Percentiles rank a stretch among this genome's conserved stretches.
Evolutionary conservation across 2,888 invertebrate genomes (phyloP).

Genomic region (Drosophila sordidapex): DNA sequence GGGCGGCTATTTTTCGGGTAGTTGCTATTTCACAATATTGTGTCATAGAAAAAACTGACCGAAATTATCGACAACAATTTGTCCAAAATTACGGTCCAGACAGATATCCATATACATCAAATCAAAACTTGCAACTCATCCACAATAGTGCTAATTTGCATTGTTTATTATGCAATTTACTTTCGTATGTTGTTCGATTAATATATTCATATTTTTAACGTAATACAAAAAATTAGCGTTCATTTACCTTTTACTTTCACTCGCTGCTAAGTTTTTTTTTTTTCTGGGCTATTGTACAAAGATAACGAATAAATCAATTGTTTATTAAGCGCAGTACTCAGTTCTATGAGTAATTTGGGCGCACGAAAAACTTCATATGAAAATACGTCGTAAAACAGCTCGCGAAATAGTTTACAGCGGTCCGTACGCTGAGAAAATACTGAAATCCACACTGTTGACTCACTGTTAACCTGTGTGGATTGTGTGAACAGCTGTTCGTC

Average conservation of each 20-base stretch:
- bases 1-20: slow-evolving; percentile 3
- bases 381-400: not conserved
- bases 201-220: not conserved
- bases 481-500: not conserved
- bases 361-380: not conserved
- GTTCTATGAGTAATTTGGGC: not conserved
- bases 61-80: slow-evolving; percentile 23
- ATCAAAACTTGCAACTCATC: slow-evolving; percentile 51
- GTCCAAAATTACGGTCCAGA: not conserved
- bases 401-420: not conserved
- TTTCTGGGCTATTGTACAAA: not conserved
- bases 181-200: not conserved
- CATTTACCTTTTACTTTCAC: slow-evolving; percentile 16
- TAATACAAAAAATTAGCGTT: not conserved
- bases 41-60: slow-evolving; percentile 5
- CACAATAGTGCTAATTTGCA: slow-evolving; percentile 21
- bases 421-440: not conserved
- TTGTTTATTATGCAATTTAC: slow-evolving; percentile 59
- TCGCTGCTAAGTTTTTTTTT: slow-evolving; percentile 15
- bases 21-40: slow-evolving; percentile 46
- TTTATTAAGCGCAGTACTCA: slow-evolving; percentile 7
- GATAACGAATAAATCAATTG: slow-evolving; percentile 15
- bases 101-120: slow-evolving; percentile 5
- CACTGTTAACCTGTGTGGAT: not conserved
- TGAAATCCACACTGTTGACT: not conserved